Conservation (phyloP, 2,888 invertebrate genomes). For the Pediacus dermestoides region DNA sequence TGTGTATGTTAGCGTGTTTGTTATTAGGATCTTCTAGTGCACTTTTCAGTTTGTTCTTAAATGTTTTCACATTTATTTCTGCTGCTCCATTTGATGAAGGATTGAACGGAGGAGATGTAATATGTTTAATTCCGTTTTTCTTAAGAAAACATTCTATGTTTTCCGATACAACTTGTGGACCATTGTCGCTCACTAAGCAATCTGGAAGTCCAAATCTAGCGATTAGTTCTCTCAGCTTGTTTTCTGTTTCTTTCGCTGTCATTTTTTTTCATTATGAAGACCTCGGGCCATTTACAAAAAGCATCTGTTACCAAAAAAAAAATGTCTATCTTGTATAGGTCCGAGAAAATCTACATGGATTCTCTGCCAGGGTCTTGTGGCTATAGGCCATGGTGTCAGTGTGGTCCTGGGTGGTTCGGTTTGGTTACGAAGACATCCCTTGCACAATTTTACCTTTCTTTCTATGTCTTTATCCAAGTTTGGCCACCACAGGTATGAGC, state of each 20-base stretch:
- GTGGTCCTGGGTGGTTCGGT: constrained; percentile 17
- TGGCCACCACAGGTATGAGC: constrained; percentile 31
- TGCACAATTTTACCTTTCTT: constrained; percentile 24
- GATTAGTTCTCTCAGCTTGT: constrained; percentile 19
- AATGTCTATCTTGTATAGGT: constrained; percentile 15
- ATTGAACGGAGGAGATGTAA: constrained; percentile 27
- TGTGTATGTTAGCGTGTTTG: constrained; percentile 7
- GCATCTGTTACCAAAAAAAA: constrained; percentile 23
- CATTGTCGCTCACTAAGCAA: constrained; percentile 25
- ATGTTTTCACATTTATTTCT: constrained; percentile 21
- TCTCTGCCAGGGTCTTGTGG: constrained; percentile 20
- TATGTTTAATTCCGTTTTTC: constrained; percentile 26
- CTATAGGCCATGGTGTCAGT: constrained; percentile 21
- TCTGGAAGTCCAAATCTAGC: constrained; percentile 23
- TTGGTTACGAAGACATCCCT: constrained; percentile 18
- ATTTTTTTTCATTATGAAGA: constrained; percentile 19
- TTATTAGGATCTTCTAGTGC: constrained; percentile 5
- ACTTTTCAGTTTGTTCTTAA: constrained; percentile 15
- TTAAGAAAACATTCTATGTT: constrained; percentile 26
- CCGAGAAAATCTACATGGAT: constrained; percentile 28
- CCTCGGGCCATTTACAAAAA: constrained; percentile 28
- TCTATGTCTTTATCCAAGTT: constrained; percentile 29
- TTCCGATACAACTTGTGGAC: constrained; percentile 20
- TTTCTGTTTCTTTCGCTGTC: constrained; percentile 18
- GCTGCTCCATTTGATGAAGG: constrained; percentile 29